phyloP scores from a whole-genome alignment of 2,113 vertebrate genomes.

The Burhinus bistriatus region DNA sequence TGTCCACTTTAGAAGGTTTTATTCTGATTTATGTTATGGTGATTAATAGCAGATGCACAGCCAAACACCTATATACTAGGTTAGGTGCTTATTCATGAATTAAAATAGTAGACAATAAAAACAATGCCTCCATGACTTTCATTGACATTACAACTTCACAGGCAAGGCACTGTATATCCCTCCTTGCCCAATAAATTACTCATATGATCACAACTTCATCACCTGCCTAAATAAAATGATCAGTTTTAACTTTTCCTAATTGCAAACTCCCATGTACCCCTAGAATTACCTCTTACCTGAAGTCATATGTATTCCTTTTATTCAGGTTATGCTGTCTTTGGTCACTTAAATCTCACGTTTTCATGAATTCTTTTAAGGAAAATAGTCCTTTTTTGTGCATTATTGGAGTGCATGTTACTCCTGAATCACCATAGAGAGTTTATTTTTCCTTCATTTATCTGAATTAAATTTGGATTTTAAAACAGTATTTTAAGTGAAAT shows the following conservation, averaged over 20 bases:
- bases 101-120: not conserved
- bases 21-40: not conserved
- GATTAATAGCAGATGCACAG: not conserved
- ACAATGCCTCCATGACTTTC: not conserved
- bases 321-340: not conserved
- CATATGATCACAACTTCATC: not conserved
- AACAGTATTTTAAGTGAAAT: not conserved
- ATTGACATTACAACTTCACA: not conserved
- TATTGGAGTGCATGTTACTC: not conserved
- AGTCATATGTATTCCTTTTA: not conserved
- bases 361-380: not conserved
- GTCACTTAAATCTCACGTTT: not conserved
- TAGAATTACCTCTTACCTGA: not conserved
- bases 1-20: not conserved
- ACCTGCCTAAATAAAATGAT: not conserved
- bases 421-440: not conserved
- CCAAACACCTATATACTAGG: not conserved
- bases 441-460: not conserved
- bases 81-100: not conserved
- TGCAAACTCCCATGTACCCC: not conserved
- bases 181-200: not conserved
- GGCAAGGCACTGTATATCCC: not conserved
- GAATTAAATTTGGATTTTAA: not conserved
- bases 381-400: not conserved
- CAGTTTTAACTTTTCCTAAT: not conserved